phyloP scores from a whole-genome alignment of 1,140 invertebrate genomes.

The Bombus pyrosoma region DNA sequence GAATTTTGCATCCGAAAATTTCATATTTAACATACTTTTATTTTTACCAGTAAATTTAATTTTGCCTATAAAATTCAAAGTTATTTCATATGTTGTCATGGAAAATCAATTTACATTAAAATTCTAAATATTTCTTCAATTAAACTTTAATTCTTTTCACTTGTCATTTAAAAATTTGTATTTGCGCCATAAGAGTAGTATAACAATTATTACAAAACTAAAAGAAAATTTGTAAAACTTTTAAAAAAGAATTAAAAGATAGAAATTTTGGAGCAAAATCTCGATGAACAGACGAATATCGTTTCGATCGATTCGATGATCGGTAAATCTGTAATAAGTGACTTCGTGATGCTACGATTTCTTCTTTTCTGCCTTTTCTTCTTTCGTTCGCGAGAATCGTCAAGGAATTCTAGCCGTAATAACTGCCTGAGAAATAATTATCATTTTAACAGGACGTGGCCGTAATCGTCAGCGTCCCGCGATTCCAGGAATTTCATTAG shows the following conservation, averaged over 20 bases:
- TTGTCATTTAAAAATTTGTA: too few species aligned
- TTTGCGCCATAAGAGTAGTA: too few species aligned
- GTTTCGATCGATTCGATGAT: too few species aligned
- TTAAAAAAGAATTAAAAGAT: too few species aligned
- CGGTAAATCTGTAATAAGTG: slow-evolving; percentile 25
- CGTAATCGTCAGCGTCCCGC: slow-evolving; percentile 43
- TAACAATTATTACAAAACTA: too few species aligned
- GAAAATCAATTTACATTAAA: background rate
- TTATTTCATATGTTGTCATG: background rate
- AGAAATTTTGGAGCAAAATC: background rate
- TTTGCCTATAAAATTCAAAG: background rate
- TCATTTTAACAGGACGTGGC: slow-evolving; percentile 48
- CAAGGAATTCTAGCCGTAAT: slow-evolving; percentile 42
- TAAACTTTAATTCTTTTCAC: too few species aligned
- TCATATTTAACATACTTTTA: background rate
- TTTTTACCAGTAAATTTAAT: too few species aligned
- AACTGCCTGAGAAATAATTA: slow-evolving; percentile 58
- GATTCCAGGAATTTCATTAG: slow-evolving; percentile 67
- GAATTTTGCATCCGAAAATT: background rate
- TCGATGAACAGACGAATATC: background rate
- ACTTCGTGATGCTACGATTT: background rate
- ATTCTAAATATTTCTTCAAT: too few species aligned
- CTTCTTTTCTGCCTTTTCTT: too few species aligned
- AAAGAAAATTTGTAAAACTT: too few species aligned
- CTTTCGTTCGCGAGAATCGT: background rate